Evolutionary conservation across 2,797 vertebrate genomes (phyloP), one percentile per base, ranked within the genome.

Genomic region (Tarsius wallacei): DNA sequence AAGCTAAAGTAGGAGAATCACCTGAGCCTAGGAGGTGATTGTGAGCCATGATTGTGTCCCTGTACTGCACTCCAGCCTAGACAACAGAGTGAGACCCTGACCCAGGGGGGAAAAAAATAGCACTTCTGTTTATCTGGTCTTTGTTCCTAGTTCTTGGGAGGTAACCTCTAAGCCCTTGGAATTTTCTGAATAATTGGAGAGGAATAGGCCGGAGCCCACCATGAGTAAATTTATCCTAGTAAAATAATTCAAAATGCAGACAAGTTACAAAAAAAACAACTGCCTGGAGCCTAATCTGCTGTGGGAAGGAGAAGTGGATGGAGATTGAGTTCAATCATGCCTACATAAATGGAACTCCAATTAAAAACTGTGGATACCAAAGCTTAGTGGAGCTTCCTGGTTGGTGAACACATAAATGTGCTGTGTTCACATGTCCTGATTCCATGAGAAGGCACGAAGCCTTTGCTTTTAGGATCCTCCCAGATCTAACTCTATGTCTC

Each of bases 321-420:
- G 19, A 19, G 57, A 57, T 26, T 57, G 68, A 77, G 51, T 66
- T 68, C 31, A 59, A 61, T 66, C 55, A 73, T 24, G 24, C 64
- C 64, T 63, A 85, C 31, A 61, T n/a, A 85, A 42, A 76, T 57
- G 22, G 80, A 88, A 85, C 7, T 83, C 63, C 49, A 96, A 73
- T n/a, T 83, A 89, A 92, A 88, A 91, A 94, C 71, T 78, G n/a
- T 71, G 47, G 42, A 88, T 22, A 91, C 7, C 14, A 10, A 78
- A 77, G 53, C 55, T 81, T 55, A 33, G 12, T 36, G 22, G 59
- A 61, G 33, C 63, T 93, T 95, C 55, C 57, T 49, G 19, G 26
- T 51, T 61, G 47, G 47, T 77, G 59, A 83, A 73, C 31, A 74
- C 55, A 66, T 17, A 36, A 28, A 51, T 86, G 33, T 64, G 53